Conservation (phyloP, 2,113 vertebrate genomes). For the Bufo bufo region DNA sequence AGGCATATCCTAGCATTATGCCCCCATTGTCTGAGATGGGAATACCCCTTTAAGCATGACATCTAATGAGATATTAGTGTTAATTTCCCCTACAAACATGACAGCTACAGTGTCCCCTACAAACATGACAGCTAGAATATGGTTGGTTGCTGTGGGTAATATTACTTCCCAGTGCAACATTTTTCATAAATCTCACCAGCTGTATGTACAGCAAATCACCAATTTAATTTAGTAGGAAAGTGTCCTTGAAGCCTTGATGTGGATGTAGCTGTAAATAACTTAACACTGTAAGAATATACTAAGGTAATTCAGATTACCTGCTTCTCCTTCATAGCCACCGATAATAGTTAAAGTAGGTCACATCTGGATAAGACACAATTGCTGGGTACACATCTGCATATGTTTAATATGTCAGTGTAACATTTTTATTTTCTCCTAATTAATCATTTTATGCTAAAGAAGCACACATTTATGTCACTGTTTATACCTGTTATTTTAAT, state of each 20-base stretch:
- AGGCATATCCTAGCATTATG: too few relatives aligned
- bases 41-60: too few relatives aligned
- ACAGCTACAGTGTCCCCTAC: not conserved
- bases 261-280: constrained; percentile 45
- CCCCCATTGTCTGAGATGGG: too few relatives aligned
- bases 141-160: not conserved
- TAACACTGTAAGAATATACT: constrained; percentile 19
- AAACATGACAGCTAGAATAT: constrained; percentile 1
- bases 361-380: constrained; percentile 28
- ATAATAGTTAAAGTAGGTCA: constrained; percentile 44
- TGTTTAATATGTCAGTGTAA: constrained; percentile 7
- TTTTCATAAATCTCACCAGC: not conserved
- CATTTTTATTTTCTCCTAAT: constrained; percentile 12
- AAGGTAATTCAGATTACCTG: constrained; percentile 30
- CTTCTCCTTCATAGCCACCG: constrained; percentile 20
- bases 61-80: too few relatives aligned
- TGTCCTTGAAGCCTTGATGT: constrained; percentile 37
- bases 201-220: constrained; percentile 8
- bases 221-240: constrained; percentile 11
- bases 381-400: constrained; percentile 9
- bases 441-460: constrained; percentile 7
- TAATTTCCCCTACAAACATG: not conserved
- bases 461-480: not conserved
- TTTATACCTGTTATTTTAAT: constrained; percentile 24
- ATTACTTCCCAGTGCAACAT: not conserved